Evolutionary conservation across 1,140 invertebrate species (phyloP).

Genomic region (Cherax destructor): DNA sequence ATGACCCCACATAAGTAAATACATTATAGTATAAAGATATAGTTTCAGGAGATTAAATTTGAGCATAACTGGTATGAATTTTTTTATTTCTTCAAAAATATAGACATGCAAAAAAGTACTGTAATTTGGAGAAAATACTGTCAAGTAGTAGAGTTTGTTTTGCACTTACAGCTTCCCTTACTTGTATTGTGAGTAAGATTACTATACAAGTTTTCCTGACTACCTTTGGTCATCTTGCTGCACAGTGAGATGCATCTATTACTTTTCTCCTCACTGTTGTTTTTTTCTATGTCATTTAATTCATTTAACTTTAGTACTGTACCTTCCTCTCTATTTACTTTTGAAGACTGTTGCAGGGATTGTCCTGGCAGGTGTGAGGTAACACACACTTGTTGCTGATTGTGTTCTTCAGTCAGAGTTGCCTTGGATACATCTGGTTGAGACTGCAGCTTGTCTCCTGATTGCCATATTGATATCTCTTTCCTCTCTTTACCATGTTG

Average conservation of each 20-base stretch:
- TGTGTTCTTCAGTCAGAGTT: neutral
- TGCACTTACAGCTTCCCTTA: neutral
- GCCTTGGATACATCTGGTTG: neutral
- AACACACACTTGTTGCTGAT: no score
- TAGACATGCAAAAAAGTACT: neutral
- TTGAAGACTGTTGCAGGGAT: neutral
- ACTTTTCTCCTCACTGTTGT: neutral
- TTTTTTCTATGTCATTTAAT: neutral
- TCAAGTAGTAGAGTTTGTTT: neutral
- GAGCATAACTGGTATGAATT: no score
- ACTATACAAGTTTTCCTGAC: neutral
- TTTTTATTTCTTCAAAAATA: neutral
- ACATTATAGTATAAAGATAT: no score
- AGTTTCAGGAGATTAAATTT: no score
- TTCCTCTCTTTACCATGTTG: conserved; percentile 2
- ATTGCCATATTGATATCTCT: no score
- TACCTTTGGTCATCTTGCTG: neutral
- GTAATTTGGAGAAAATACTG: neutral
- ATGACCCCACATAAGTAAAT: no score
- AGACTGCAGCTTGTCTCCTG: neutral
- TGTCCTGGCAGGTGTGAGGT: neutral
- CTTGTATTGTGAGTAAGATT: neutral
- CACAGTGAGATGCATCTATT: neutral
- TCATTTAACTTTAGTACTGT: neutral
- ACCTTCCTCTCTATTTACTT: neutral